Conservation (phyloP, 2,888 invertebrate genomes). For the Meta bourneti region DNA sequence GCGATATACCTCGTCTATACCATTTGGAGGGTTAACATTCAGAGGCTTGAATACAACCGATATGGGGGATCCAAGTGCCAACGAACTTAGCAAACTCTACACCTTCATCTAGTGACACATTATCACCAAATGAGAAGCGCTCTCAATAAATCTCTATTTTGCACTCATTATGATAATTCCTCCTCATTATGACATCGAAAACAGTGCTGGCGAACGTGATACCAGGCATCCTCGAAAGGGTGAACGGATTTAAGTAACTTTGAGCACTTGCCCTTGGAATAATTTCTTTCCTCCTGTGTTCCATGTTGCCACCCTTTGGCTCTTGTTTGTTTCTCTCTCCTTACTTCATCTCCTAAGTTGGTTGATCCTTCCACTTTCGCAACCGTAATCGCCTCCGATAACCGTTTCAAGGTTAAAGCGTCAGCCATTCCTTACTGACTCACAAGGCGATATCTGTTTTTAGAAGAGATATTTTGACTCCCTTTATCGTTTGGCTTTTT, state of each 20-base stretch:
- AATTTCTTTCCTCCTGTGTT: conserved; percentile 25
- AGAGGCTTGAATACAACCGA: too few species aligned
- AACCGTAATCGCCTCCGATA: conserved; percentile 34
- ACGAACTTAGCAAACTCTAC: too few species aligned
- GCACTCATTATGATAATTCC: conserved; percentile 37
- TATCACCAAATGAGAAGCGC: not conserved
- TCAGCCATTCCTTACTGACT: conserved; percentile 29
- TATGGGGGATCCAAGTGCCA: too few species aligned
- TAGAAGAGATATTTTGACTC: conserved; percentile 5
- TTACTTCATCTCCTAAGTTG: conserved; percentile 33
- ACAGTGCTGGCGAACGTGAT: conserved; percentile 40
- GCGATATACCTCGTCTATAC: too few species aligned
- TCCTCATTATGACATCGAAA: conserved; percentile 1
- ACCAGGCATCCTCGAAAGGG: conserved; percentile 16
- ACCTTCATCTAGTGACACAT: too few species aligned
- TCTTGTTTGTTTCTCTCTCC: conserved; percentile 32
- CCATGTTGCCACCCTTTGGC: conserved; percentile 8
- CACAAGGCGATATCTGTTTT: conserved; percentile 45
- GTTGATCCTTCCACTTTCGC: conserved; percentile 6
- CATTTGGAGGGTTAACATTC: too few species aligned
- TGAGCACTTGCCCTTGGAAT: conserved; percentile 51
- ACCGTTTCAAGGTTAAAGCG: conserved; percentile 52
- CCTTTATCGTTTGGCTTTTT: not conserved
- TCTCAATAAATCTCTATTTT: conserved; percentile 4
- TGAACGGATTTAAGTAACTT: conserved; percentile 8